Percentiles rank a stretch among this genome's conserved stretches.
phyloP scores from a whole-genome alignment of 35 echinoderm and acorn worm genomes.

The Lytechinus pictus region DNA sequence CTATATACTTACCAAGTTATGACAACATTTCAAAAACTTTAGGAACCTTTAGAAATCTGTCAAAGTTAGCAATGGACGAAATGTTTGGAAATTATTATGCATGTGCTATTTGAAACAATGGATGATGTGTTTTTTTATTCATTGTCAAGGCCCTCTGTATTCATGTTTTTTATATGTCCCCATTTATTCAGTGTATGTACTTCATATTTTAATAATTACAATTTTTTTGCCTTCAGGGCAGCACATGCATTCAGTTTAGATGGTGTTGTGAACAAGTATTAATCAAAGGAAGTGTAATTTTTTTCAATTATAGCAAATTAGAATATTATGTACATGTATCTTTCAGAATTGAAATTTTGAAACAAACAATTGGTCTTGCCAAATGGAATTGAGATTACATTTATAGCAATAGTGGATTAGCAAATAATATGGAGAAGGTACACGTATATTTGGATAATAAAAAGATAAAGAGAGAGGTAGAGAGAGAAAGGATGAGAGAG shows the following conservation, averaged over 20 bases:
- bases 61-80: background rate
- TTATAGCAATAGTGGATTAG: background rate
- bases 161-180: background rate
- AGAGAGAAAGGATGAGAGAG: background rate
- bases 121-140: background rate
- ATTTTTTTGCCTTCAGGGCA: too few relatives aligned
- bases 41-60: too few relatives aligned
- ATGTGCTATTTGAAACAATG: background rate
- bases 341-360: background rate
- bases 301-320: background rate
- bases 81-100: too few relatives aligned
- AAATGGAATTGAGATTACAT: background rate
- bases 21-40: too few relatives aligned
- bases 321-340: background rate
- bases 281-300: background rate
- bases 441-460: background rate
- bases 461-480: background rate
- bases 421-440: too few relatives aligned
- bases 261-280: too few relatives aligned
- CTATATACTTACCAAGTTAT: too few relatives aligned
- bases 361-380: background rate
- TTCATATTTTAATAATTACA: too few relatives aligned
- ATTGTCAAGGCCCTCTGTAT: background rate
- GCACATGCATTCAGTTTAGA: too few relatives aligned
- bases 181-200: background rate